Base-by-base conservation (phyloP, 1,140 invertebrate genomes). In the Zaprionus vittiger region DNA sequence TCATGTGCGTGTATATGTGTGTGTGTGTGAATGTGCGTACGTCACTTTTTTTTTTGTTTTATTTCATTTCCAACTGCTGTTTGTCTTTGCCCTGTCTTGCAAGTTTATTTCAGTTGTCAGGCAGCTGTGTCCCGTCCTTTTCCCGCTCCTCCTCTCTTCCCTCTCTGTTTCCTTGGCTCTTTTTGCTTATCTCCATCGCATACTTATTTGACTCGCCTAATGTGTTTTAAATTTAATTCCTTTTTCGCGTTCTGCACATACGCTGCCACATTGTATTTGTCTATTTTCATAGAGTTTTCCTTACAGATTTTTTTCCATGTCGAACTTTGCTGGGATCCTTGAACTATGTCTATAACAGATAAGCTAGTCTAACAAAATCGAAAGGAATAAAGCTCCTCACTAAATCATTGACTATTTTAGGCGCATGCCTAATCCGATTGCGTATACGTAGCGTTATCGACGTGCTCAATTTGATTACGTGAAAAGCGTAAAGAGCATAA, bases 171-270 rank as follows among this genome's bases (percentile, higher is more conserved):
- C 44, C 54, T 9, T 49, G 22, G 37, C 28, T 20, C 60, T 47
- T 38, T 44, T 34, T 17, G 15, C 1, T 56, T 52, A 65, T 56
- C 47, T 52, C 49, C 61, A 52, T 49, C 55, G 17, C 65, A 37
- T 41, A 64, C 73, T 80, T 75, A 87, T 83, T 77, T 41, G 72
- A 24, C 47, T 52, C 37, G 69, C 77, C 69, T 86, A 84, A 86
- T 83, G 83, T 89, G 61, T 83, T 87, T 87, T 89, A 89, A 86
- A 87, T 87, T 89, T 83, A 89, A 83, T 87, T 87, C 79, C 38
- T 12, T 52, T 52, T 15, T 49, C 47, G 11, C 47, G 47, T 14
- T 20, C 20, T 41, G 14, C 38, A 41, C 15, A 41, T 15, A 15
- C 38, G 4, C 38, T 41, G n/a, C 6, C n/a, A 47, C n/a, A 17